Conservation (phyloP, 2,888 invertebrate species). For the Reticulitermes lucifugus region DNA sequence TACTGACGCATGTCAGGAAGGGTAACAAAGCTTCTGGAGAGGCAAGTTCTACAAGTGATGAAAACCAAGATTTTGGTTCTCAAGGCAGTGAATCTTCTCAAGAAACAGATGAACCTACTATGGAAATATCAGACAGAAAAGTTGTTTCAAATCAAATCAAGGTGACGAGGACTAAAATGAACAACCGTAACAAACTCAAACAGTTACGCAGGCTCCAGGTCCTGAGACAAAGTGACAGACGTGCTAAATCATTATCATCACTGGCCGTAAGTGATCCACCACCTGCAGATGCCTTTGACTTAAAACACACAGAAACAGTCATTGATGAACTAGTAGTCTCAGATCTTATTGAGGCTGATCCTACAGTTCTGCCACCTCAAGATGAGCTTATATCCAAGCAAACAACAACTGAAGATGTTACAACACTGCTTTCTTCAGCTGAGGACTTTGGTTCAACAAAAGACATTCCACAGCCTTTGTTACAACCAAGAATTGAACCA, state of each 20-base stretch:
- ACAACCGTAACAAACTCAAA: neutral
- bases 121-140: neutral
- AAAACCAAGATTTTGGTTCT: neutral
- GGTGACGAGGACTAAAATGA: conserved; percentile 30
- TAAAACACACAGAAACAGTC: neutral
- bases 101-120: neutral
- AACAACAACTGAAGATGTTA: conserved; percentile 31
- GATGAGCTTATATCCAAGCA: neutral
- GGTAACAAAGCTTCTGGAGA: conserved; percentile 16
- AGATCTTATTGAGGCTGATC: neutral
- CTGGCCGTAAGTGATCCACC: neutral
- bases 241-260: neutral
- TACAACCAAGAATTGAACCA: neutral
- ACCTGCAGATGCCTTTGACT: neutral
- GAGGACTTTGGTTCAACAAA: conserved; percentile 36
- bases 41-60: neutral
- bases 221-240: neutral
- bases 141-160: neutral
- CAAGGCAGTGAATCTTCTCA: neutral
- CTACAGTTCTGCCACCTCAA: conserved; percentile 25
- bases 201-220: neutral
- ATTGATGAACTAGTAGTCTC: neutral
- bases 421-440: neutral
- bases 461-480: conserved; percentile 7
- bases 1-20: conserved; percentile 42